Conservation (phyloP, 2,888 invertebrate genomes). For the Cloeon dipterum region DNA sequence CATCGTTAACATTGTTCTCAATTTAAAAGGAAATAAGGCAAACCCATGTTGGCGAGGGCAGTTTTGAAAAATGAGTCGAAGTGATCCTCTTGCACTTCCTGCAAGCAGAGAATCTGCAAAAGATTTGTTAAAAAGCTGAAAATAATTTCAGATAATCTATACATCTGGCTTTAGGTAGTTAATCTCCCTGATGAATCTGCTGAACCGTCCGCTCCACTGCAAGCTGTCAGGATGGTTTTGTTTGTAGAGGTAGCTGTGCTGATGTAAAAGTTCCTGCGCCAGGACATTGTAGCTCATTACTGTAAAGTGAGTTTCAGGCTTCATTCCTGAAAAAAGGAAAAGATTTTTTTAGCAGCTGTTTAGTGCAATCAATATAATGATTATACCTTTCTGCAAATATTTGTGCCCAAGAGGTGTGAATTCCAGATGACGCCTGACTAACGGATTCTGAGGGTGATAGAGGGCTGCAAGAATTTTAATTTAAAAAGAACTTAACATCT, state of each 20-base stretch:
- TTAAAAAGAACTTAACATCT: too few species aligned
- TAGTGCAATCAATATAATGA: too few species aligned
- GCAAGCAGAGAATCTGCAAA: slow-evolving; percentile 57
- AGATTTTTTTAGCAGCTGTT: too few species aligned
- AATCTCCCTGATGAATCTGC: slow-evolving; percentile 31
- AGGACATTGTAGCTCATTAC: slow-evolving; percentile 74
- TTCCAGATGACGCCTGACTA: too few species aligned
- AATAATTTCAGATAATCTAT: slow-evolving; percentile 12
- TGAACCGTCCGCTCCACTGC: slow-evolving; percentile 43
- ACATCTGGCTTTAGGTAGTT: slow-evolving; percentile 32
- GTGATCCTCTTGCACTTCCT: slow-evolving; percentile 75
- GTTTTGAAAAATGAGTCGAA: slow-evolving; percentile 32
- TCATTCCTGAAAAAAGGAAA: too few species aligned
- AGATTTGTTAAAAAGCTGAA: slow-evolving; percentile 6
- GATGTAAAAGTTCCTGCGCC: slow-evolving; percentile 55
- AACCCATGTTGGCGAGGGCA: slow-evolving; percentile 18
- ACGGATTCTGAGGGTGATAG: too few species aligned
- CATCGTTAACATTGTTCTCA: too few species aligned
- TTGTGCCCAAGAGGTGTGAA: too few species aligned
- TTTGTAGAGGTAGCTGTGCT: slow-evolving; percentile 48
- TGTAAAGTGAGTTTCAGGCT: too few species aligned
- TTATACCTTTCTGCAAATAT: too few species aligned
- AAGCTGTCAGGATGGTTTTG: slow-evolving; percentile 31
- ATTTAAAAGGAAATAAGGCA: neutral
- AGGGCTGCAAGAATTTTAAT: too few species aligned